phyloP scores from a whole-genome alignment of 2,888 invertebrate species.

The Cosmia trapezina region DNA sequence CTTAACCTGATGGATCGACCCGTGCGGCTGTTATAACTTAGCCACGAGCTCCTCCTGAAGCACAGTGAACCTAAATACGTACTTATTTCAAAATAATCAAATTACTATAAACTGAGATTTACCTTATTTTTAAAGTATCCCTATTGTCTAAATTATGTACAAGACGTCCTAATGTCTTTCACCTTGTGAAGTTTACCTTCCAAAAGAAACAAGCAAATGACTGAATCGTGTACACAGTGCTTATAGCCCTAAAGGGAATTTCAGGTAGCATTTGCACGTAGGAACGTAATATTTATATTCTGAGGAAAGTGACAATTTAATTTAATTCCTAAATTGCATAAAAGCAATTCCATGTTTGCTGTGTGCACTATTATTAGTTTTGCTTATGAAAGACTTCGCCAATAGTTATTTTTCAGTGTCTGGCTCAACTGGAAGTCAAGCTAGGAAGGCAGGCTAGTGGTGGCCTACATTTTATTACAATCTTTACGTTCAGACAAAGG shows the following conservation, averaged over 20 bases:
- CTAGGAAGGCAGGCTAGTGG: no score
- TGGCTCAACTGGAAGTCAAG: neutral
- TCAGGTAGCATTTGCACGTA: slow-evolving; percentile 30
- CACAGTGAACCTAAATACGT: neutral
- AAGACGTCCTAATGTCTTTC: slow-evolving; percentile 3
- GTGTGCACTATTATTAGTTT: slow-evolving; percentile 3
- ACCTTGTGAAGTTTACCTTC: slow-evolving; percentile 3
- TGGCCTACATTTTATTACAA: neutral
- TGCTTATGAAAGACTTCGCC: neutral
- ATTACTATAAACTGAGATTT: neutral
- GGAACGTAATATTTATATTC: slow-evolving; percentile 16
- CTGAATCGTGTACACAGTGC: slow-evolving; percentile 20
- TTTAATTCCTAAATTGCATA: slow-evolving; percentile 20
- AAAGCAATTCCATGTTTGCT: slow-evolving; percentile 19
- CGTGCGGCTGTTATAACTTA: no score
- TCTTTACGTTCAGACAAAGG: neutral
- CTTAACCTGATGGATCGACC: no score
- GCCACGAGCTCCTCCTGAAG: no score
- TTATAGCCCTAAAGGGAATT: slow-evolving; percentile 11
- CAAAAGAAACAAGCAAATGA: slow-evolving; percentile 18
- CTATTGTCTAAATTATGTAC: neutral
- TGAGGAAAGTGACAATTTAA: slow-evolving; percentile 12
- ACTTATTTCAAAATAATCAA: neutral
- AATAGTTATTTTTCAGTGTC: neutral
- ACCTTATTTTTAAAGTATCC: neutral